These are phyloP conservation scores for Charadrius vociferus DNA, from an alignment of 2,113 vertebrate genomes.

Conservation along the genomic window DNA sequence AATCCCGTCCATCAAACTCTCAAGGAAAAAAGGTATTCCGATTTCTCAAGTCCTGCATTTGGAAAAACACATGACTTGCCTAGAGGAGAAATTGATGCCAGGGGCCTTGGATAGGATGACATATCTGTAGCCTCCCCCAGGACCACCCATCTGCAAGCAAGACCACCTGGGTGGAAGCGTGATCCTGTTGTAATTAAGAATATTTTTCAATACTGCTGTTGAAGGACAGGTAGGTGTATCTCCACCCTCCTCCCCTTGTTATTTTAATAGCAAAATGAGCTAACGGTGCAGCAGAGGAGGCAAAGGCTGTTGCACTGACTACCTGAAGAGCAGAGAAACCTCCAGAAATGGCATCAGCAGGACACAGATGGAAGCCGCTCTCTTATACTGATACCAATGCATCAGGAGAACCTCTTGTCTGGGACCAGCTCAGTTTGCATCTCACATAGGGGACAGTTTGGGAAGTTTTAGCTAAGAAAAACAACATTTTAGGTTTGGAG, in stretches of 20 bases:
- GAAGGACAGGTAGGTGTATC: not conserved
- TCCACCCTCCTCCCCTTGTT: not conserved
- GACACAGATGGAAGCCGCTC: not conserved
- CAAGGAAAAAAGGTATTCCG: not conserved
- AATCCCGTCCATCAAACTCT: not conserved
- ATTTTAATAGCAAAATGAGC: not conserved
- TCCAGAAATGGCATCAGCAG: not conserved
- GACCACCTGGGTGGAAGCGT: not conserved
- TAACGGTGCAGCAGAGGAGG: not conserved
- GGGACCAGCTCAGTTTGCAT: not conserved
- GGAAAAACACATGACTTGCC: not conserved
- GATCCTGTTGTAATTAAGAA: not conserved
- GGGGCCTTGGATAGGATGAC: not conserved
- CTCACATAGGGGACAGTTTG: not conserved
- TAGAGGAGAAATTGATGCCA: not conserved
- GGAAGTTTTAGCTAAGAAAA: not conserved
- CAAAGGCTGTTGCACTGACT: not conserved
- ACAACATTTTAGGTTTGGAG: not conserved
- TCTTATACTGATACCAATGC: not conserved
- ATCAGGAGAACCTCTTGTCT: not conserved
- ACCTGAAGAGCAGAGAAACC: not conserved
- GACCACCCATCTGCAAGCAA: not conserved
- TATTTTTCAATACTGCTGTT: not conserved
- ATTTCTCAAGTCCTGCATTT: not conserved
- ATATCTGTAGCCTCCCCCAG: not conserved